phyloP scores from a whole-genome alignment of 2,888 invertebrate species.

The Beris chalybata region DNA sequence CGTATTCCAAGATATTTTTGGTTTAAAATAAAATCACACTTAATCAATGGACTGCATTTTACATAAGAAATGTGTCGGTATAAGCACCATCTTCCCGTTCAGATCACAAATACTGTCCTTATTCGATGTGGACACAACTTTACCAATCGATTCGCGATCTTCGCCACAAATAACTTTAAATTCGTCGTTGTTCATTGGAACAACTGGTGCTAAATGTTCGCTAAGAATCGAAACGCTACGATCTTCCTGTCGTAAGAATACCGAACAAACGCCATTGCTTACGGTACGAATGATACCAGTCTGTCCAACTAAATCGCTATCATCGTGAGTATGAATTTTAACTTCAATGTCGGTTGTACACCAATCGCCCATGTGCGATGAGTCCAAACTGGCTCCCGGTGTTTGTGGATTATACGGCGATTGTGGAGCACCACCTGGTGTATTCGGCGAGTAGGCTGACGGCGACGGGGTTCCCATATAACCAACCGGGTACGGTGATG shows the following conservation, averaged over 20 bases:
- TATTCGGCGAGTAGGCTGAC: conserved; percentile 81
- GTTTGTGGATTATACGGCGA: conserved; percentile 81
- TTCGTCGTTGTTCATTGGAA: conserved; percentile 81
- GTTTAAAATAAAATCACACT: conserved; percentile 5
- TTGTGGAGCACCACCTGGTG: conserved; percentile 65
- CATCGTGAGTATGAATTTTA: conserved; percentile 75
- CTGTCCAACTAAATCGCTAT: conserved; percentile 79
- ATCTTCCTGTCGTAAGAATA: conserved; percentile 85
- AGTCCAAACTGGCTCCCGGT: conserved; percentile 72
- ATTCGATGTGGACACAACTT: conserved; percentile 85
- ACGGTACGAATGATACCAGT: conserved; percentile 85
- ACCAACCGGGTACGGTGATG: conserved; percentile 69
- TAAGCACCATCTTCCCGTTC: conserved; percentile 58
- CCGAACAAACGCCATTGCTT: conserved; percentile 83
- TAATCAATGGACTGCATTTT: conserved; percentile 54
- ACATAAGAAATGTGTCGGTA: conserved; percentile 52
- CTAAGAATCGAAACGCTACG: conserved; percentile 83
- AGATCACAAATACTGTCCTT: conserved; percentile 92
- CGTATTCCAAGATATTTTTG: too few species aligned
- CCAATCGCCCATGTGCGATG: conserved; percentile 74
- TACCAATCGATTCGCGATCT: conserved; percentile 85
- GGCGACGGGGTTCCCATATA: conserved; percentile 74
- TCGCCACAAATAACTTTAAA: conserved; percentile 93
- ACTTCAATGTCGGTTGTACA: conserved; percentile 91
- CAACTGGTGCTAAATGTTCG: conserved; percentile 86